Evolutionary conservation across 2,888 invertebrate genomes (phyloP).

Genomic region (Erebia palarica): DNA sequence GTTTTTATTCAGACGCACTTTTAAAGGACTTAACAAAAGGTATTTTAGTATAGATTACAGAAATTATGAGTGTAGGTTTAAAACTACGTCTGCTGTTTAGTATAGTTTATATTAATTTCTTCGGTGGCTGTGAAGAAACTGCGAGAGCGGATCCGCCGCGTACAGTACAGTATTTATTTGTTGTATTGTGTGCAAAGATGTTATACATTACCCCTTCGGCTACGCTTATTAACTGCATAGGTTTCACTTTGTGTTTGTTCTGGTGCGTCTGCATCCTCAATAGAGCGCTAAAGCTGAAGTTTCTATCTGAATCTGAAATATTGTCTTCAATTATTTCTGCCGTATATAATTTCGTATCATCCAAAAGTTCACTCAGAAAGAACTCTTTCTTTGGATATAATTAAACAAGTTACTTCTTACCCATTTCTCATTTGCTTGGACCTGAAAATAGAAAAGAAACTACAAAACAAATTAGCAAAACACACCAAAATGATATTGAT

Average conservation of each 20-base stretch:
- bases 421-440: slow-evolving; percentile 50
- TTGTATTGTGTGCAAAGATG: not conserved
- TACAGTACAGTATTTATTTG: not conserved
- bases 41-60: too few species aligned
- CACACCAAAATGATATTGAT: not conserved
- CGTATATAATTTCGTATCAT: not conserved
- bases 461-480: slow-evolving; percentile 27
- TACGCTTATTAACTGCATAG: slow-evolving; percentile 62
- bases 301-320: slow-evolving; percentile 56
- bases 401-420: slow-evolving; percentile 47
- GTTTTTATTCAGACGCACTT: too few species aligned
- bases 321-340: not conserved
- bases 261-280: slow-evolving; percentile 53
- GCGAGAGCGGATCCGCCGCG: too few species aligned
- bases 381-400: not conserved
- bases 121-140: too few species aligned
- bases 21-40: too few species aligned
- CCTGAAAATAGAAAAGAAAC: slow-evolving; percentile 54
- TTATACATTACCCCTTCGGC: slow-evolving; percentile 63
- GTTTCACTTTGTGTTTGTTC: slow-evolving; percentile 67
- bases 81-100: too few species aligned
- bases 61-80: too few species aligned
- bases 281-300: slow-evolving; percentile 63
- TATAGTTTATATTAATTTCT: too few species aligned
- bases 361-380: not conserved